A percentile compares a stretch with the other conserved stretches of the same genome.
Conservation (phyloP, 2,888 invertebrate species). For the Parasteatoda lunata region DNA sequence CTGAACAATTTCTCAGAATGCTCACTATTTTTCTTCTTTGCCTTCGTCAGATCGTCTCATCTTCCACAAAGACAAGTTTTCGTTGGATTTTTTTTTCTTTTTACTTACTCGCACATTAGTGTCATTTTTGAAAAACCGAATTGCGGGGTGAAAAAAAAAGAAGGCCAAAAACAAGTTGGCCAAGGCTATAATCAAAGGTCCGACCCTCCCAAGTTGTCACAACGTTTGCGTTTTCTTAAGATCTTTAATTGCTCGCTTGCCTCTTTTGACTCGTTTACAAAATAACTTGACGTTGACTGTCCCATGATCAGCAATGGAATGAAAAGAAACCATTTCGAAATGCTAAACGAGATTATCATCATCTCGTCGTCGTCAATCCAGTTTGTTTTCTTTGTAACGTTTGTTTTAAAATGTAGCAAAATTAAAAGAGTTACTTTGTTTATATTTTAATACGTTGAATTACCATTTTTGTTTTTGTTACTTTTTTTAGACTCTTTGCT, state of each 20-base stretch:
- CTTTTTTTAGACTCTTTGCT: no score
- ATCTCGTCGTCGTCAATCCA: no score
- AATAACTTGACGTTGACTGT: constrained; percentile 4
- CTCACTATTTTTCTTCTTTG: neutral
- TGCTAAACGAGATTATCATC: no score
- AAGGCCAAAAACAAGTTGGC: constrained; percentile 59
- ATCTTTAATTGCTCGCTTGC: constrained; percentile 29
- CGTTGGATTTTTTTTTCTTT: neutral
- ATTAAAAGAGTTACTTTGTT: no score
- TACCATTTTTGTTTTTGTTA: no score
- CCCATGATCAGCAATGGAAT: neutral
- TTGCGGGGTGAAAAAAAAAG: constrained; percentile 6
- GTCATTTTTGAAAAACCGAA: constrained; percentile 36
- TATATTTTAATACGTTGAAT: no score
- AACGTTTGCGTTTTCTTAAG: constrained; percentile 28
- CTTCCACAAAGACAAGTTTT: constrained; percentile 8
- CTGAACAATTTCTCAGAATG: neutral
- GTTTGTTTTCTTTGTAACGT: no score
- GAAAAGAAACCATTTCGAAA: neutral
- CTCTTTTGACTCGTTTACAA: constrained; percentile 11
- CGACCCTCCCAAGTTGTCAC: constrained; percentile 57
- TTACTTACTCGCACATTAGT: neutral
- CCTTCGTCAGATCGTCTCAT: constrained; percentile 4
- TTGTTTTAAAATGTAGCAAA: no score
- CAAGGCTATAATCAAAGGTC: constrained; percentile 45